Base-by-base conservation (phyloP, 2,797 vertebrate genomes). In the Pangasius sanitwongsei region DNA sequence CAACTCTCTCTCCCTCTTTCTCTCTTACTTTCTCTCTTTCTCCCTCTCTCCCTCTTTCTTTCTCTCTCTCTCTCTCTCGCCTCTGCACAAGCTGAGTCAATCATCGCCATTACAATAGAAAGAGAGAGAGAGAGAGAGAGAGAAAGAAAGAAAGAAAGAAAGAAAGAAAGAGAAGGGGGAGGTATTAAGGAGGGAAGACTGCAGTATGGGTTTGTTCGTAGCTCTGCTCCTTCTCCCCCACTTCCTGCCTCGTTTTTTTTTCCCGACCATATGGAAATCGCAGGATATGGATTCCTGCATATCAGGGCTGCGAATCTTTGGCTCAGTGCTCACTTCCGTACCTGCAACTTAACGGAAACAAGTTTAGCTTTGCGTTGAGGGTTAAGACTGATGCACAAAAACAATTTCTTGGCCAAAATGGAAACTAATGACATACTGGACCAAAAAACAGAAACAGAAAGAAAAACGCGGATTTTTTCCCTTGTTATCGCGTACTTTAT, bases 191-290 rank as follows among this genome's bases (percentile, higher is more conserved):
- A 85, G 63, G n/a, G n/a, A 53, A 69, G 41, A 70, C 63, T 85
- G 83, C 65, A 34, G 63, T 85, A 69, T 53, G 25, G 16, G 63
- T 69, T 20, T 53, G 63, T 28, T 69, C 44, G 8, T 31, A 31
- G 83, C 83, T 74, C 37, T 85, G 86, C 70, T 83, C 44, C 34
- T n/a, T 83, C 85, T 84, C 85, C 59, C 28, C 48, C 48, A 75
- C 69, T 89, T 89, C 89, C 89, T 87, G 82, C 20, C 88, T 63
- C n/a, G 15, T 65, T 84, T 77, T 85, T 88, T n/a, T 7, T 44
- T 13, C 23, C 57, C 23, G 57, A 31, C 59, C 15, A 25, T 61
- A 78, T 69, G 63, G 70, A 72, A 70, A 87, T 80, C 83, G 28
- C 86, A 84, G 86, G 81, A 89, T 87, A 84, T 61, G 61, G 61